Conservation (phyloP, 1,140 invertebrate species). For the Globodera ellingtonae region DNA sequence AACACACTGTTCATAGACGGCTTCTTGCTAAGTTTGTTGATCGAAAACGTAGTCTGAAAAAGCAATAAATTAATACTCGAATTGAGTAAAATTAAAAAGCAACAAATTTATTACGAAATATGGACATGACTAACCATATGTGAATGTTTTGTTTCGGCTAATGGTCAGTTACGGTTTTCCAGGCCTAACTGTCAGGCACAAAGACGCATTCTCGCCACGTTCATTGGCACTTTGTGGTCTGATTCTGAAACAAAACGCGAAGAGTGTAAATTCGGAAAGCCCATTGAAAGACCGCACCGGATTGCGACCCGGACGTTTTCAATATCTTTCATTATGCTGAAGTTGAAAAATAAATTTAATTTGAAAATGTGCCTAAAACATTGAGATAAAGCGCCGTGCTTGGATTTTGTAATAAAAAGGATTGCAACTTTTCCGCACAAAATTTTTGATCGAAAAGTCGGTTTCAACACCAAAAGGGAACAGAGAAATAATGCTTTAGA, state of each 20-base stretch:
- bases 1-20: constrained; percentile 79
- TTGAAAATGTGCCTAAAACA: too few relatives aligned
- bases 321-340: too few relatives aligned
- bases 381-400: too few relatives aligned
- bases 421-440: too few relatives aligned
- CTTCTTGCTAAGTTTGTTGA: constrained; percentile 73
- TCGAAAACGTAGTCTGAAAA: constrained; percentile 78
- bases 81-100: not conserved
- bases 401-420: too few relatives aligned
- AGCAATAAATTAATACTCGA: not conserved
- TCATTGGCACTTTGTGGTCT: constrained; percentile 88
- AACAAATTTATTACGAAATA: not conserved
- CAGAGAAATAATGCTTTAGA: too few relatives aligned
- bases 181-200: constrained; percentile 83
- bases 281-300: too few relatives aligned
- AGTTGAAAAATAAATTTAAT: too few relatives aligned
- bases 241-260: constrained; percentile 73
- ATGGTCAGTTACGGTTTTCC: constrained; percentile 82
- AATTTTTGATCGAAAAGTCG: too few relatives aligned
- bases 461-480: too few relatives aligned
- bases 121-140: constrained; percentile 69
- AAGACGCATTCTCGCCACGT: constrained; percentile 88
- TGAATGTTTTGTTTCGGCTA: constrained; percentile 84
- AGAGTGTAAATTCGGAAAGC: too few relatives aligned
- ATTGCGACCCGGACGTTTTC: too few relatives aligned